A percentile compares a stretch with the other conserved stretches of the same genome.
phyloP scores from a whole-genome alignment of 2,797 vertebrate species.

The Sebastes matsubarae region DNA sequence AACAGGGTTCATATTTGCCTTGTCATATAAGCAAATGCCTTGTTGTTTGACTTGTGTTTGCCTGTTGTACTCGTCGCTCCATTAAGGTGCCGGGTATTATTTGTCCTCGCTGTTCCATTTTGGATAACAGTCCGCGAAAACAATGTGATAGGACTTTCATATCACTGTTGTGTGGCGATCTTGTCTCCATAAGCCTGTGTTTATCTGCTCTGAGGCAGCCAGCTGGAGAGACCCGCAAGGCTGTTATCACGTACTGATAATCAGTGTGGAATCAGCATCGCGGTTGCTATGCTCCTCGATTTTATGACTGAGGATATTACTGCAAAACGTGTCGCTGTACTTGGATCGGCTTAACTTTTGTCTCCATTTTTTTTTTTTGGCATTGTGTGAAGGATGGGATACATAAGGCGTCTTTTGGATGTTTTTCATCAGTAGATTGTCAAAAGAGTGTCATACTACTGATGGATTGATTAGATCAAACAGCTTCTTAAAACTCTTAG shows the following conservation, averaged over 20 bases:
- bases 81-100: slow-evolving; percentile 26
- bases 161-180: slow-evolving; percentile 48
- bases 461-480: background rate
- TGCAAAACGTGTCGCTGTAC: background rate
- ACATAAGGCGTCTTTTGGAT: background rate
- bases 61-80: slow-evolving; percentile 1
- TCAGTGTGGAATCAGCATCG: slow-evolving; percentile 51
- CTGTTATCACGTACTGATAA: slow-evolving; percentile 73
- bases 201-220: slow-evolving; percentile 67
- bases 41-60: slow-evolving; percentile 16
- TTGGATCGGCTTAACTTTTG: slow-evolving; percentile 3
- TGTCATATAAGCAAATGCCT: background rate
- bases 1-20: slow-evolving; percentile 26
- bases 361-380: background rate
- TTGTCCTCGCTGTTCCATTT: slow-evolving; percentile 40
- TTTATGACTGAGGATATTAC: slow-evolving; percentile 73
- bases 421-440: background rate
- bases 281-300: slow-evolving; percentile 36
- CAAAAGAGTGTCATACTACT: background rate
- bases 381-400: background rate
- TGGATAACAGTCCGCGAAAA: slow-evolving; percentile 39
- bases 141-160: slow-evolving; percentile 53
- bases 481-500: background rate
- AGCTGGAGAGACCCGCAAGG: slow-evolving; percentile 56
- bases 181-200: slow-evolving; percentile 65